phyloP scores from a whole-genome alignment of 2,113 vertebrate genomes.

The Lagopus muta region DNA sequence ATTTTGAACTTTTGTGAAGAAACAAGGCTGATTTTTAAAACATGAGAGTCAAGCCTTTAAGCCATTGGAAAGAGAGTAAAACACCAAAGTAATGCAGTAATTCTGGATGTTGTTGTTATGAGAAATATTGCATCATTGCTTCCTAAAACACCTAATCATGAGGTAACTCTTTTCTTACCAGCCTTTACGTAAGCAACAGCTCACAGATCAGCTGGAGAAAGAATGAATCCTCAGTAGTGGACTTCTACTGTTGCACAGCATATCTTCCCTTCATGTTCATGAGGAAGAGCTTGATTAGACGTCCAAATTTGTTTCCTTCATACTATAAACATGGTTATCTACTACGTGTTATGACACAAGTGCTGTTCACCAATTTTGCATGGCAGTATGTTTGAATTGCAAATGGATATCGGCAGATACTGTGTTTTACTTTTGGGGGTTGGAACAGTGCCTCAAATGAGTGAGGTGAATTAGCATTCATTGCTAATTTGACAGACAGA shows the following conservation, averaged over 20 bases:
- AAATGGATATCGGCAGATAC: background rate
- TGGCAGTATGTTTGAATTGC: background rate
- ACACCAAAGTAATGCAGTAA: background rate
- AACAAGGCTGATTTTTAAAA: background rate
- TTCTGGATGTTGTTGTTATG: background rate
- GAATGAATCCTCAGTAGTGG: background rate
- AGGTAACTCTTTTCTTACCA: background rate
- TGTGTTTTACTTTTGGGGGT: background rate
- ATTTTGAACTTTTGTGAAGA: background rate
- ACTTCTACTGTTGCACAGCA: background rate
- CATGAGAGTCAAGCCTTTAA: background rate
- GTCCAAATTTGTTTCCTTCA: background rate
- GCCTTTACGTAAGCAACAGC: background rate
- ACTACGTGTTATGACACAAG: background rate
- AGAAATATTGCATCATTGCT: background rate
- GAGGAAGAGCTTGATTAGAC: background rate
- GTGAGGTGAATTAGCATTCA: background rate
- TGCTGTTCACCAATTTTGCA: background rate
- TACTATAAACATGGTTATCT: background rate
- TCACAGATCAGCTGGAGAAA: background rate
- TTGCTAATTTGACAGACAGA: slow-evolving; percentile 9
- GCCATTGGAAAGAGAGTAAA: background rate
- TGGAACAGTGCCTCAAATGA: slow-evolving; percentile 18
- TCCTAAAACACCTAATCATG: background rate
- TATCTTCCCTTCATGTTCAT: background rate